Conservation (phyloP, 2,888 invertebrate species). For the Cerastis rubricosa region DNA sequence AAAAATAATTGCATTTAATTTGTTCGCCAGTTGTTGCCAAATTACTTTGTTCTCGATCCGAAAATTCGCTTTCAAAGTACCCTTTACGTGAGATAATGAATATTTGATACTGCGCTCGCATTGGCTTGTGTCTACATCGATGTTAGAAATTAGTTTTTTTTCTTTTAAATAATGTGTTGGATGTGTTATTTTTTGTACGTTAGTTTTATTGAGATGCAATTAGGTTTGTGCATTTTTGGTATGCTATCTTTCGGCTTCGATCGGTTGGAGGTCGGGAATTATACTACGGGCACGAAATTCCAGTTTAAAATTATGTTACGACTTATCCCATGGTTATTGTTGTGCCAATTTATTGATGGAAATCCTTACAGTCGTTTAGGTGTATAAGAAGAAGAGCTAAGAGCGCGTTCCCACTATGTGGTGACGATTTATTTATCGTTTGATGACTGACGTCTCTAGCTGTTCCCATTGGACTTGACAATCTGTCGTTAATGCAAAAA, state of each 20-base stretch:
- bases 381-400: background rate
- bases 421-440: too few species aligned
- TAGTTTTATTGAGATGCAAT: background rate
- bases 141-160: constrained; percentile 53
- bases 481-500: too few species aligned
- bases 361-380: background rate
- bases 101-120: constrained; percentile 86
- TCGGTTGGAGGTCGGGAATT: background rate
- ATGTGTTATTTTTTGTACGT: constrained; percentile 50
- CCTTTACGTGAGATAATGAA: constrained; percentile 85
- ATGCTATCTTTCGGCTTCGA: background rate
- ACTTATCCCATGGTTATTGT: background rate
- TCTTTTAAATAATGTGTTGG: constrained; percentile 32
- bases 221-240: background rate
- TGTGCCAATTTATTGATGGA: background rate
- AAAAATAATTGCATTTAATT: constrained; percentile 74
- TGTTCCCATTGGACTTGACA: too few species aligned
- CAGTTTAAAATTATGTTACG: background rate
- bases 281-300: background rate
- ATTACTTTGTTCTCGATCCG: constrained; percentile 73
- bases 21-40: constrained; percentile 76
- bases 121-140: constrained; percentile 73
- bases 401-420: too few species aligned
- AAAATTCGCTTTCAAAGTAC: constrained; percentile 71
- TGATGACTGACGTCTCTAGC: too few species aligned